These are phyloP conservation scores for Propithecus perrieri DNA, from an alignment of 2,797 vertebrate genomes.

Conservation along the genomic window DNA sequence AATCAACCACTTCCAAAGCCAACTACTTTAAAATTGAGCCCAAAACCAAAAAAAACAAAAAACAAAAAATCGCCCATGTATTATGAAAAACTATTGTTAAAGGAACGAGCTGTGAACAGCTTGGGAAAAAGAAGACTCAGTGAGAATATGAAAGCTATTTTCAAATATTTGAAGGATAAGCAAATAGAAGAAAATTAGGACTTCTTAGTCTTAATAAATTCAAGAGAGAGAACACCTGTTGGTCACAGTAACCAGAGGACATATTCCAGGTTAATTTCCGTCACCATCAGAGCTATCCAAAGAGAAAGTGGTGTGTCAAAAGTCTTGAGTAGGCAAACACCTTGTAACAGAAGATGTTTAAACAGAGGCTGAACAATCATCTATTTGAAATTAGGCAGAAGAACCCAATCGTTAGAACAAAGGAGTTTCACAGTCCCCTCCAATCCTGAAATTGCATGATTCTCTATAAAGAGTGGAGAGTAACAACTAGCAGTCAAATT, in stretches of 20 bases:
- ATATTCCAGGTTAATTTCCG: not conserved
- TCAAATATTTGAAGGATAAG: not conserved
- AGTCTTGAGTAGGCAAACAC: not conserved
- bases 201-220: not conserved
- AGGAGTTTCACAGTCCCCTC: not conserved
- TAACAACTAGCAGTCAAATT: not conserved
- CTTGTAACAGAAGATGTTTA: not conserved
- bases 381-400: not conserved
- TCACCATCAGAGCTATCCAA: not conserved
- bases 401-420: not conserved
- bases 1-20: not conserved
- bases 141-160: conserved; percentile 35
- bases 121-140: not conserved
- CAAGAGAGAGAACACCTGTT: not conserved
- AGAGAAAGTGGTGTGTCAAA: not conserved
- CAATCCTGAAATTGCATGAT: not conserved
- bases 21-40: not conserved
- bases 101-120: not conserved
- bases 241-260: not conserved
- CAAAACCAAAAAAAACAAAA: not conserved
- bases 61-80: not conserved
- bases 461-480: not conserved
- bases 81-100: conserved; percentile 40
- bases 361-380: not conserved
- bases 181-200: not conserved